Percentiles rank a stretch among this genome's conserved stretches.
phyloP scores from a whole-genome alignment of 2,113 vertebrate genomes.

The Phalacrocorax pelagicus region DNA sequence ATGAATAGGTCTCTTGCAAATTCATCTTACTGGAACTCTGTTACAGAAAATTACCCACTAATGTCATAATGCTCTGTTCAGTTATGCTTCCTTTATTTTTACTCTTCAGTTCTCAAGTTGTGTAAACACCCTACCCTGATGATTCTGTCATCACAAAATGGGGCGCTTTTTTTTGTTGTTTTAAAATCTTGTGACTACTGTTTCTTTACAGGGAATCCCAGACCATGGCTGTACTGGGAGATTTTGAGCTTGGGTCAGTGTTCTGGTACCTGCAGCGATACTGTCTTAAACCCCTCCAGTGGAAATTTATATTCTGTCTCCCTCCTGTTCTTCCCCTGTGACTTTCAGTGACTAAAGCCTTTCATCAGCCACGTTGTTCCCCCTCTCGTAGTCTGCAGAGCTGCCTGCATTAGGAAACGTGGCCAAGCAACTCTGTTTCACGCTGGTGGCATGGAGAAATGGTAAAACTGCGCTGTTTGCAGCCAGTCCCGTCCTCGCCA shows the following conservation, averaged over 20 bases:
- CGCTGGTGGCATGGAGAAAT: rapidly evolving
- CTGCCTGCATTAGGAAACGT: not conserved
- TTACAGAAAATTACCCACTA: not conserved
- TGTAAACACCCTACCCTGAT: not conserved
- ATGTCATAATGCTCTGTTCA: not conserved
- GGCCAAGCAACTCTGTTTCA: rapidly evolving
- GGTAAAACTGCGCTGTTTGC: rapidly evolving
- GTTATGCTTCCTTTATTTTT: conserved; percentile 10
- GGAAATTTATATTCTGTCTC: not conserved
- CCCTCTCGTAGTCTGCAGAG: not conserved
- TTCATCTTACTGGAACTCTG: conserved; percentile 32
- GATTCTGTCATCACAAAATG: not conserved
- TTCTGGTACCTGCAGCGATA: not conserved
- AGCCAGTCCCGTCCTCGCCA: rapidly evolving
- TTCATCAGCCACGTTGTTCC: rapidly evolving
- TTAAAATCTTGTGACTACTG: not conserved
- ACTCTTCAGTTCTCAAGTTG: not conserved
- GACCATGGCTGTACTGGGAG: not conserved
- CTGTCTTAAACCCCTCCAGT: not conserved
- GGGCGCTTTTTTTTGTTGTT: not conserved
- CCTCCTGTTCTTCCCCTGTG: not conserved
- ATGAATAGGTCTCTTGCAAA: not conserved
- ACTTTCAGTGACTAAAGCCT: not conserved
- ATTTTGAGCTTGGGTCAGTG: not conserved
- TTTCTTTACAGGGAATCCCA: not conserved